Base-by-base conservation (phyloP, 64 coral and sea anemone species). In the Orbicella faveolata region DNA sequence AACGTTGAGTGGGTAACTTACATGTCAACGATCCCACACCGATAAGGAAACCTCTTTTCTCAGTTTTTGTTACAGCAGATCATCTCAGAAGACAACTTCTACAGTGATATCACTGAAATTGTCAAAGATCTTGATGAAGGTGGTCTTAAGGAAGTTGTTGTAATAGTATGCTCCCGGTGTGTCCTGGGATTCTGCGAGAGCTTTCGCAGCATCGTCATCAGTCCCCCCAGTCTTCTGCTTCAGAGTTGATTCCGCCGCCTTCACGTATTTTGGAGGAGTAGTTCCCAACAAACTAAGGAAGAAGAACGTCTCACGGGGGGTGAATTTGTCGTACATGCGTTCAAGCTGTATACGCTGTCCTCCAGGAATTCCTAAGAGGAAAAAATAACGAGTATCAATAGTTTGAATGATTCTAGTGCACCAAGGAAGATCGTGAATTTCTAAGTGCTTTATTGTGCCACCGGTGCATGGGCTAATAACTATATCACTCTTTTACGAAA, bases 101-200 rank as follows among this genome's bases (percentile, higher is more conserved):
- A 94, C 65, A 5, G 78, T 83, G 44, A 94, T 83, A 7, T 94
- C 92, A 20, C 21, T 89, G 35, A 63, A 69, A 1, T 30, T 66
- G 36, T 94, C 92, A 25, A 54, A 75, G 34, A 85, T 76, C 73
- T 94, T 94, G 48, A 94, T 89, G 18, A 94, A 85, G 62, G 92
- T 89, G 9, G 92, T 94, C 26, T 94, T 89, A 21, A 94, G 73
- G 36, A n/a, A 81, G 1, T 66, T 84, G 62, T 94, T 94, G 61
- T 89, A 94, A 79, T 94, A 94, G 69, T 83, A 94, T 14, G 92
- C 78, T 9, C 90, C 90, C 9, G 84, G 81, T 35, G 39, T 85
- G 19, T 89, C 79, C 5, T 83, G 23, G 34, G 68, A 34, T 72
- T 65, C 72, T 0, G 61, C 57, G 34, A 94, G 80, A 77, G 80